Conservation (phyloP, 2,113 vertebrate genomes). For the Eptesicus fuscus region DNA sequence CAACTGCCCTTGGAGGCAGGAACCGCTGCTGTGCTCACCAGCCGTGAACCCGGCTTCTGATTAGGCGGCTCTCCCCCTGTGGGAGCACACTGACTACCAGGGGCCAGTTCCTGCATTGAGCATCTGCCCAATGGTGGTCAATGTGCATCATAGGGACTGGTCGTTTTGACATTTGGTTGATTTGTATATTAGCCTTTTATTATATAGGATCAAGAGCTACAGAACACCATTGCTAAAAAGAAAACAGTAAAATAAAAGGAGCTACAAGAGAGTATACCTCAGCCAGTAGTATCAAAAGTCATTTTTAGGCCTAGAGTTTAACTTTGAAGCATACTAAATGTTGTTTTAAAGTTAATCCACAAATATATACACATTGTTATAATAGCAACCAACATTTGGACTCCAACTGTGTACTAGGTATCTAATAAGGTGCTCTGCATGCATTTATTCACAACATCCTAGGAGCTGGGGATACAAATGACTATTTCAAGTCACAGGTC, state of each 20-base stretch:
- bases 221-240: neutral
- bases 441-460: neutral
- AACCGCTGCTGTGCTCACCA: too few relatives aligned
- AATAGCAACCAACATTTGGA: neutral
- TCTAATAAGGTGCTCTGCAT: neutral
- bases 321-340: neutral
- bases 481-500: neutral
- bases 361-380: neutral
- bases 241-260: neutral
- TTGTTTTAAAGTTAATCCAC: neutral
- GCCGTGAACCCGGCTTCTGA: too few relatives aligned
- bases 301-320: neutral
- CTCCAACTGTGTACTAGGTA: neutral
- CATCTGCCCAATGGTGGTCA: too few relatives aligned
- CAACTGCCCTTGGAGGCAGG: too few relatives aligned
- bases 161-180: too few relatives aligned
- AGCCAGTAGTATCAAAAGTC: neutral
- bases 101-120: too few relatives aligned
- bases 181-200: neutral
- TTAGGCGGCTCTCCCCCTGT: too few relatives aligned
- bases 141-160: fast-evolving
- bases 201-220: neutral
- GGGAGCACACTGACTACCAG: too few relatives aligned
- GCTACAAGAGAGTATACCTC: neutral
- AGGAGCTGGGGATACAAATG: neutral